Percentiles rank a stretch among this genome's conserved stretches.
These are phyloP conservation scores for Mellilla xanthometata DNA, from an alignment of 2,888 invertebrate genomes.

Conservation along the genomic window DNA sequence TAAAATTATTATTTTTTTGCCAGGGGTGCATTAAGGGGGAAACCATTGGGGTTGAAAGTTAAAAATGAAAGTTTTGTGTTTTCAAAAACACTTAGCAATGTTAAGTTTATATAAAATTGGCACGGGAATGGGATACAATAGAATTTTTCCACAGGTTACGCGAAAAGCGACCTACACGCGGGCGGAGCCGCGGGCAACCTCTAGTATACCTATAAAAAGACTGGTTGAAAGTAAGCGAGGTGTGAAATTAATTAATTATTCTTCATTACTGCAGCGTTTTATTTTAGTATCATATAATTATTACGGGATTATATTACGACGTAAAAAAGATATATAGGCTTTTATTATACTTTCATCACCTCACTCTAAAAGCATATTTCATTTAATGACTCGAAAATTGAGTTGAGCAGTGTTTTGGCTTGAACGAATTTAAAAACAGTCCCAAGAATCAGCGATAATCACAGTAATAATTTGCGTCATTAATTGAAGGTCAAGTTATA, in stretches of 20 bases:
- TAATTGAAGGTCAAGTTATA: constrained; percentile 56
- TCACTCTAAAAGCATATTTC: constrained; percentile 4
- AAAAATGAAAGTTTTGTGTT: too few relatives aligned
- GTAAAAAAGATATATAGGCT: constrained; percentile 10
- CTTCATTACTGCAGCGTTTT: constrained; percentile 12
- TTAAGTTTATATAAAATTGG: too few relatives aligned
- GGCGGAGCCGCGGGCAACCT: too few relatives aligned
- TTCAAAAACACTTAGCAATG: too few relatives aligned
- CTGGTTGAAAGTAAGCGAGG: constrained; percentile 9
- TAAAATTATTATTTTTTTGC: too few relatives aligned
- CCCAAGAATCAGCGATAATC: constrained; percentile 30
- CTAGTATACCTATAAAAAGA: constrained; percentile 1
- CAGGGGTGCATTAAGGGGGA: too few relatives aligned
- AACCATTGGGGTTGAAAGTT: too few relatives aligned
- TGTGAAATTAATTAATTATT: constrained; percentile 20
- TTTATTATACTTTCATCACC: constrained; percentile 9
- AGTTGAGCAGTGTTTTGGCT: too few relatives aligned
- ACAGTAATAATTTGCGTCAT: constrained; percentile 43
- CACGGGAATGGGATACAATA: too few relatives aligned
- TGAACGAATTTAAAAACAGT: constrained; percentile 23
- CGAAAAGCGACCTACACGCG: too few relatives aligned
- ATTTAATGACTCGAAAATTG: too few relatives aligned
- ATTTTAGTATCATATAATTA: constrained; percentile 4
- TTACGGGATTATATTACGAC: constrained; percentile 3
- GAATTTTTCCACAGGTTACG: too few relatives aligned